Evolutionary conservation across 2,797 vertebrate species (phyloP), one percentile per base, ranked within the genome.

Genomic region (Picus viridis): DNA sequence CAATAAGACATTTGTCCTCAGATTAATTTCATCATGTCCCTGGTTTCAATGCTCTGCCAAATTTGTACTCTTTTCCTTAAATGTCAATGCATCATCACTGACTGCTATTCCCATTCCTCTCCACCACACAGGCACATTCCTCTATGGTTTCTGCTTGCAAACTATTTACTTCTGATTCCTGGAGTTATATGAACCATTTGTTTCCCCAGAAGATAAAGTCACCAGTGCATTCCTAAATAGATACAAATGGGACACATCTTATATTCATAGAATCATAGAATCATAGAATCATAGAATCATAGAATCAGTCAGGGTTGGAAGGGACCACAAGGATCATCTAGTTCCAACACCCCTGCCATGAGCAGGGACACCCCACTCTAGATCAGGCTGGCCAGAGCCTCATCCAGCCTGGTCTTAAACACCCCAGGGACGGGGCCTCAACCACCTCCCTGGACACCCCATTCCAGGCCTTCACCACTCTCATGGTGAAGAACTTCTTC

Each of bases 1-100:
- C 83, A 95, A 78, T 88, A 93, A 96, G 92, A 97, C 83, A 84
- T 97, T 96, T 96, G 91, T 97, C 92, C 79, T 96, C 86, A 73
- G 39, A 59, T 89, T 93, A 62, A 95, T 95, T 96, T 95, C 30
- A 83, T 91, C 47, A 24, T 73, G 58, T 93, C 97, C 83, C 94
- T 83, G 16, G 20, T 67, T 96, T 96, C 92, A 89, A 59, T 74
- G 57, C 39, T 92, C 65, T 92, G 73, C 90, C 81, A 77, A 75
- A 86, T 92, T 84, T 67, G 23, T 36, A 84, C 90, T 94, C 80
- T 94, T 96, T 80, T 84, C 73, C 59, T 89, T 95, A 96, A 95
- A 96, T 90, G 69, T 95, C 91, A 93, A 82, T 96, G 96, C 96
- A 86, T 95, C 79, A 92, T 91, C 64, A 43, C 20, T 93, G 39